Conservation (phyloP, 2,888 invertebrate species). For the Synanthedon myopaeformis region DNA sequence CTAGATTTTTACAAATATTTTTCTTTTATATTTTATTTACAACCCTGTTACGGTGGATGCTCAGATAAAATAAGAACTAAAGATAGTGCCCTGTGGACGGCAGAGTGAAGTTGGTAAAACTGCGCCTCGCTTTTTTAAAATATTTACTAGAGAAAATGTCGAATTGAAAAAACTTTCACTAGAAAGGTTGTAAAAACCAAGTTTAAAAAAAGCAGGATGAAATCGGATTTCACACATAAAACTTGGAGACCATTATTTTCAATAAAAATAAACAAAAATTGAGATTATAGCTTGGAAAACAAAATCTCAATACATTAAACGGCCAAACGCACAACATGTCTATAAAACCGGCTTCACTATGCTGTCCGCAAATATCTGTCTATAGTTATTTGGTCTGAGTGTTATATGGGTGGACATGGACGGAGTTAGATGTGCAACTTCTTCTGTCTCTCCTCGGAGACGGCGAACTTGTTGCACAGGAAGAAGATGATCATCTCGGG, state of each 20-base stretch:
- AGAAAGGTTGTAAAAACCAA: not conserved
- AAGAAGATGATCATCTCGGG: constrained; percentile 63
- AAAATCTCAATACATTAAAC: not conserved
- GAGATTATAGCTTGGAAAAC: no score
- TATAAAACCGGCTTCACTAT: not conserved
- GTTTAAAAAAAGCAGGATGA: no score
- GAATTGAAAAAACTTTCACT: not conserved
- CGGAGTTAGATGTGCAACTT: constrained; percentile 18
- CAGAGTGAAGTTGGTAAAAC: no score
- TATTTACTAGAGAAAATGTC: no score
- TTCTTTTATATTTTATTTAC: constrained; percentile 41
- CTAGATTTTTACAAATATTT: constrained; percentile 49
- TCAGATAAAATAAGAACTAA: no score
- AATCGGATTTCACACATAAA: no score
- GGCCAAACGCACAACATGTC: no score
- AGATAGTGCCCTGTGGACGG: no score
- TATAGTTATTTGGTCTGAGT: not conserved
- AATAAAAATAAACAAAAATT: no score
- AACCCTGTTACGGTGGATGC: constrained; percentile 11
- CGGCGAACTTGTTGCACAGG: constrained; percentile 64
- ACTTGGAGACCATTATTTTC: no score
- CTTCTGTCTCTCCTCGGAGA: constrained; percentile 47
- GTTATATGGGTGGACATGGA: not conserved
- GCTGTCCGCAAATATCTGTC: not conserved
- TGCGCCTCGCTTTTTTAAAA: no score